These are phyloP conservation scores for Tipula confusa DNA, from an alignment of 2,888 invertebrate genomes.

Conservation along the genomic window DNA sequence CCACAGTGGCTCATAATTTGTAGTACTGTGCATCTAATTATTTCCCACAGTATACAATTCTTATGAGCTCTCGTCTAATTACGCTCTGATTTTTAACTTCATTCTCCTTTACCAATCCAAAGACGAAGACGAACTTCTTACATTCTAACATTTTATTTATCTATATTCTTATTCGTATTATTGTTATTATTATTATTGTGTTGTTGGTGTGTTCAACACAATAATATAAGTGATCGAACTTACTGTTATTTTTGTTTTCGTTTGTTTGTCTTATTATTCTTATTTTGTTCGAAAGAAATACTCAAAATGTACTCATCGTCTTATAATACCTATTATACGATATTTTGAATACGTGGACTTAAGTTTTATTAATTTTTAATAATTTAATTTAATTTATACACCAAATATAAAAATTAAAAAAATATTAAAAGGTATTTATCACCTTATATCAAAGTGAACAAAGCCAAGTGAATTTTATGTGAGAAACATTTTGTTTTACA, in stretches of 20 bases:
- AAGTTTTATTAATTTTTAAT: background rate
- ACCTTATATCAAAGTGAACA: too few relatives aligned
- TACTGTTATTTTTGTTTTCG: background rate
- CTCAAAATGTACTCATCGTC: background rate
- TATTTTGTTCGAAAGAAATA: background rate
- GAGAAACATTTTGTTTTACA: too few relatives aligned
- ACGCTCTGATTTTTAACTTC: background rate
- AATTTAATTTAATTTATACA: background rate
- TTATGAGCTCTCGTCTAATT: background rate
- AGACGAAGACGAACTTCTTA: constrained; percentile 20
- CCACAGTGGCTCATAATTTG: too few relatives aligned
- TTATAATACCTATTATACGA: too few relatives aligned
- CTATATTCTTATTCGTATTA: background rate
- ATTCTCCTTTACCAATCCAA: background rate
- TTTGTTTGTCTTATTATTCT: background rate
- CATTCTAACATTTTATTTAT: background rate
- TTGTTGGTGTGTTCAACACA: too few relatives aligned
- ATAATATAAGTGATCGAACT: background rate
- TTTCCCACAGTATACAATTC: background rate
- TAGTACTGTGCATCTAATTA: background rate
- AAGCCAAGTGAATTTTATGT: too few relatives aligned
- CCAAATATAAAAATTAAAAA: too few relatives aligned
- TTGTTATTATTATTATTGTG: background rate
- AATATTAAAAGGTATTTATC: too few relatives aligned
- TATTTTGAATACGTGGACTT: background rate